Evolutionary conservation across 2,888 invertebrate species (phyloP).

Genomic region (Drosophila antonietae): DNA sequence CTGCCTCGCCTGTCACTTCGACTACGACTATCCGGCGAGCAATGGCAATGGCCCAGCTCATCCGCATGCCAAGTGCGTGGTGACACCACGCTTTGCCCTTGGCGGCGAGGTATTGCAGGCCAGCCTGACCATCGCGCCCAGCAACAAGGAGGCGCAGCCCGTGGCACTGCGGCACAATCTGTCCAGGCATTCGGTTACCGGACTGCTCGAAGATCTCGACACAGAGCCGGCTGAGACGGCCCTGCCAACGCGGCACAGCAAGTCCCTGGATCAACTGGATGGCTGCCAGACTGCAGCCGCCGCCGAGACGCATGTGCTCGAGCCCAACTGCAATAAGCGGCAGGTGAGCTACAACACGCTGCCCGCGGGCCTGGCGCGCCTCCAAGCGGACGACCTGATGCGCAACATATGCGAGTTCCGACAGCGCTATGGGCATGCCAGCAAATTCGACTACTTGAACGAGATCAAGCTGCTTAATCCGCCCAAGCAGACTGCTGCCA

Average conservation of each 20-base stretch:
- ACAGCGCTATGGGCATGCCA: slow-evolving; percentile 87
- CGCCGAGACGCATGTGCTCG: slow-evolving; percentile 10
- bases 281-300: slow-evolving; percentile 59
- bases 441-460: slow-evolving; percentile 83
- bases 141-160: slow-evolving; percentile 74
- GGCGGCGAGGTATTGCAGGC: slow-evolving; percentile 88
- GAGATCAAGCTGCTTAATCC: slow-evolving; percentile 84
- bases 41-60: slow-evolving; percentile 72
- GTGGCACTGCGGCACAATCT: slow-evolving; percentile 81
- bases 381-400: slow-evolving; percentile 86
- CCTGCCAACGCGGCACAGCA: slow-evolving; percentile 90
- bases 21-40: slow-evolving; percentile 77
- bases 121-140: slow-evolving; percentile 88
- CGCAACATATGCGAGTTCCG: slow-evolving; percentile 88
- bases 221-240: slow-evolving; percentile 85
- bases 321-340: slow-evolving; percentile 39
- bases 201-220: slow-evolving; percentile 84
- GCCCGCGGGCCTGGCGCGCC: slow-evolving; percentile 62
- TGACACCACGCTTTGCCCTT: slow-evolving; percentile 86
- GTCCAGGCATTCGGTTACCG: slow-evolving; percentile 87
- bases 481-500: slow-evolving; percentile 69
- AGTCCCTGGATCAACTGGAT: slow-evolving; percentile 92
- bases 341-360: slow-evolving; percentile 64
- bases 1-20: slow-evolving; percentile 82
- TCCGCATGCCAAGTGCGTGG: slow-evolving; percentile 83